Evolutionary conservation across 2,888 invertebrate genomes (phyloP).

Genomic region (Ormyrus labotus): DNA sequence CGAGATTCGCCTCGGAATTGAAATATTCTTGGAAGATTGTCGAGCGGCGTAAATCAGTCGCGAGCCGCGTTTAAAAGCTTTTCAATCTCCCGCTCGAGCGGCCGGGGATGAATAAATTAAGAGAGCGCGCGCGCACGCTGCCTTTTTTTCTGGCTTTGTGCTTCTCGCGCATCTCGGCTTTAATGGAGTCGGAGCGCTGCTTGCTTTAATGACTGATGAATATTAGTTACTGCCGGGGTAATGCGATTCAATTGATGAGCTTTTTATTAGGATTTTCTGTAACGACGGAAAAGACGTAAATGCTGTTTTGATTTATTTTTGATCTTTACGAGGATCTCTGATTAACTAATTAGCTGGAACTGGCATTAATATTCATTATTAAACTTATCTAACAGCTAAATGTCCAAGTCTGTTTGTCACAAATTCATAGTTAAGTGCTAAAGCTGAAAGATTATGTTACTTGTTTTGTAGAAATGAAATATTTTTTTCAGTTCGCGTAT

Average conservation of each 20-base stretch:
- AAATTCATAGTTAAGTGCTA: too few relatives aligned
- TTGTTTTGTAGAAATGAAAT: too few relatives aligned
- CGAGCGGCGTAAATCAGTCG: constrained; percentile 51
- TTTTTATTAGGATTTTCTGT: background rate
- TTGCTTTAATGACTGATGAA: background rate
- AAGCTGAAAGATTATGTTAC: too few relatives aligned
- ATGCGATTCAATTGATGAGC: background rate
- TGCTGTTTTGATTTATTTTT: too few relatives aligned
- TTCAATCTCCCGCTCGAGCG: constrained; percentile 29
- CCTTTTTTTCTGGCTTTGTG: too few relatives aligned
- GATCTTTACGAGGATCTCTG: too few relatives aligned
- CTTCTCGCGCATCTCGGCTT: background rate
- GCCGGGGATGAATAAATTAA: constrained; percentile 29
- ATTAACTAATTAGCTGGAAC: too few relatives aligned
- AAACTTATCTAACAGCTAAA: too few relatives aligned
- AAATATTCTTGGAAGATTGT: constrained; percentile 56
- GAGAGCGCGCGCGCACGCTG: background rate
- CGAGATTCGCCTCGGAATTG: constrained; percentile 33
- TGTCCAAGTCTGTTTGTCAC: too few relatives aligned
- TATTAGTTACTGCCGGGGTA: background rate
- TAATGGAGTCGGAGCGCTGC: constrained; percentile 22
- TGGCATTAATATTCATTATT: too few relatives aligned
- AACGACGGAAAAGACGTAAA: too few relatives aligned
- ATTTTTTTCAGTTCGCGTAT: too few relatives aligned
- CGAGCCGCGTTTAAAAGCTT: constrained; percentile 36